Evolutionary conservation across 2,113 vertebrate genomes (phyloP), one percentile per base, ranked within the genome.

Genomic region (Cepphus grylle): DNA sequence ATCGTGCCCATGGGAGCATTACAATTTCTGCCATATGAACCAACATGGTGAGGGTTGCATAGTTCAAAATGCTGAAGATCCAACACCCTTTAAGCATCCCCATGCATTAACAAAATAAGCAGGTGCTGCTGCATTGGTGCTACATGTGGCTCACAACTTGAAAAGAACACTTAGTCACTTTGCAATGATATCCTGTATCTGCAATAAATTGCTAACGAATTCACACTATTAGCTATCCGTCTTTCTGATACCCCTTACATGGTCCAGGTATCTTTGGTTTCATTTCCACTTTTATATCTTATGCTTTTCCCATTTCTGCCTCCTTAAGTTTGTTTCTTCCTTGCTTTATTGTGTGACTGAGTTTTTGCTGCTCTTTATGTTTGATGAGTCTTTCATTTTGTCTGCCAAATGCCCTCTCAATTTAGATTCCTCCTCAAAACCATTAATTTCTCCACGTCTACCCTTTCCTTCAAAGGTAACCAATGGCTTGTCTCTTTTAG

Each of bases 41-140:
- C 56, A 55, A 56, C 38, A 59, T 0, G 0, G 29, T 5, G 29
- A n/a, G 45, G 15, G 15, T 1, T 66, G 20, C 11, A 18, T 2
- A 49, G 56, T 16, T 84, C n/a, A 49, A 70, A 53, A 76, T 5
- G n/a, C 72, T 70, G 78, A 38, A 76, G 36, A 50, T 19, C 12
- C 56, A 45, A 21, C 0, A 3, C 29, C 47, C 56, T 61, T 81
- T 67, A 61, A 71, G 36, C 73, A 71, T 32, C 50, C 45, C 38
- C 8, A 55, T 3, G 1, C 40, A 11, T 36, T 78, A 55, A 62
- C 70, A 80, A 77, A 86, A 55, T 49, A 7, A 71, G 73, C 79
- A 55, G 50, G 73, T 66, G 62, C 63, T 66, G 62, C 63, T 93
- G 83, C 56, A 9, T 1, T n/a, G 43, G 78, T 0, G 1, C 56